Percentiles rank a stretch among this genome's conserved stretches.
These are phyloP conservation scores for Drosophila setosimentum DNA, from an alignment of 2,888 invertebrate genomes.

Conservation along the genomic window DNA sequence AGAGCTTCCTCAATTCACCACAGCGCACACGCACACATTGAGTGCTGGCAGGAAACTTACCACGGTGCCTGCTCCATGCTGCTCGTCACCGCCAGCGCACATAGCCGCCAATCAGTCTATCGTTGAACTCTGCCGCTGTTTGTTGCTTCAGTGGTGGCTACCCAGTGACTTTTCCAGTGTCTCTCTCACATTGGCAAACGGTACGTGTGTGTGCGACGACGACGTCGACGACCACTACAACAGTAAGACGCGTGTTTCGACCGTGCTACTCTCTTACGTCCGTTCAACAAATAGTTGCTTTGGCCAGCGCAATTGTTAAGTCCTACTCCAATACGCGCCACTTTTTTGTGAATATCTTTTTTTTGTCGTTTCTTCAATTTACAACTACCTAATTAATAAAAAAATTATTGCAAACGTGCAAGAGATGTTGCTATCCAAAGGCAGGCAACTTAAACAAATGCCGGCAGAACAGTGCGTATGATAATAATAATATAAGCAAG, in stretches of 20 bases:
- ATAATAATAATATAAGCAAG: conserved; percentile 22
- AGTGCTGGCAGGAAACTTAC: conserved; percentile 39
- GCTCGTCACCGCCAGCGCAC: conserved; percentile 11
- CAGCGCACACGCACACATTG: conserved; percentile 16
- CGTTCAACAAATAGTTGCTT: conserved; percentile 27
- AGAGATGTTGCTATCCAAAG: conserved; percentile 19
- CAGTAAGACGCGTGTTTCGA: conserved; percentile 31
- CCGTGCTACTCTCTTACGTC: background rate
- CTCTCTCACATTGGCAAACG: conserved; percentile 17
- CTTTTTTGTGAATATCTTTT: conserved; percentile 48
- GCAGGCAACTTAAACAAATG: conserved; percentile 12
- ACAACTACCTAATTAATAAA: conserved; percentile 11
- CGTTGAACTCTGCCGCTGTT: conserved; percentile 70
- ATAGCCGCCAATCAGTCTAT: conserved; percentile 63
- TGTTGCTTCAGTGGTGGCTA: conserved; percentile 49
- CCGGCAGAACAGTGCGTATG: conserved; percentile 53
- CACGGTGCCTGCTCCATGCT: conserved; percentile 25
- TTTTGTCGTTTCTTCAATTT: conserved; percentile 28
- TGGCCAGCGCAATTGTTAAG: conserved; percentile 11
- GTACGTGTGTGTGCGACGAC: conserved; percentile 39
- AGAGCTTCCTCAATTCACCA: conserved; percentile 36
- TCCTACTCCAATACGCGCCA: conserved; percentile 6
- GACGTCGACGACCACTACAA: background rate
- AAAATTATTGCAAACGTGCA: conserved; percentile 19
- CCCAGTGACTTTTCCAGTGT: conserved; percentile 20